Base-by-base conservation (phyloP, 2,888 invertebrate species). In the Drosophila ustulata region DNA sequence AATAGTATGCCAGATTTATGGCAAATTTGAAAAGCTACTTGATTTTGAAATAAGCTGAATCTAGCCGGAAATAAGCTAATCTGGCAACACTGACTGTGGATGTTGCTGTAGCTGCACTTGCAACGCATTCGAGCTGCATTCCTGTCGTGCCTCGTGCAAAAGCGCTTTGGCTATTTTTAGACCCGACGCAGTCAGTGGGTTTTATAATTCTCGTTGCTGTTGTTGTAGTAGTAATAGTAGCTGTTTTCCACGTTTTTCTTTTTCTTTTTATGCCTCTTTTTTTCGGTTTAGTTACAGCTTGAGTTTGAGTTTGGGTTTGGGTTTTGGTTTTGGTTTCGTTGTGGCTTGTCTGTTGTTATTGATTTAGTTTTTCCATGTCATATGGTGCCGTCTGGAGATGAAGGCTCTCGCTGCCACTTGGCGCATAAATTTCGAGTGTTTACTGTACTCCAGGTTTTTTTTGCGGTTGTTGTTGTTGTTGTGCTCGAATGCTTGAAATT, bases 121-220 rank as follows among this genome's bases (percentile, higher is more conserved):
- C 18, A 18, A 18, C 18, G 18, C 70, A 74, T 77, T 76, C 50
- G 61, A 80, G 84, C 83, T 87, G 87, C 87, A 86, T 86, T 86
- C 85, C 87, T 81, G 81, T 72, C 75, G 76, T 79, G 69, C 68
- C 65, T 71, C 67, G 79, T 68, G 69, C 63, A 75, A 62, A 66
- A 37, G n/a, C 37, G 76, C 71, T 67, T 64, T 66, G 70, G 57
- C 81, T 84, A 84, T 84, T 85, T 84, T 83, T 84, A 84, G 84
- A 82, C 59, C 61, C 49, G 68, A 61, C 68, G 71, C 79, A 79
- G 79, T 82, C 83, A 81, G 75, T 75, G 79, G 81, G 78, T 66
- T 80, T 78, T 66, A 41, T 53, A 57, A 49, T 66, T 39, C 32
- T 28, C 43, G 49, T 43, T 43, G 37, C 53, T 68, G 32, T 51